Evolutionary conservation across 1,140 invertebrate genomes (phyloP), one percentile per base, ranked within the genome.

Genomic region (Aricia agestis): DNA sequence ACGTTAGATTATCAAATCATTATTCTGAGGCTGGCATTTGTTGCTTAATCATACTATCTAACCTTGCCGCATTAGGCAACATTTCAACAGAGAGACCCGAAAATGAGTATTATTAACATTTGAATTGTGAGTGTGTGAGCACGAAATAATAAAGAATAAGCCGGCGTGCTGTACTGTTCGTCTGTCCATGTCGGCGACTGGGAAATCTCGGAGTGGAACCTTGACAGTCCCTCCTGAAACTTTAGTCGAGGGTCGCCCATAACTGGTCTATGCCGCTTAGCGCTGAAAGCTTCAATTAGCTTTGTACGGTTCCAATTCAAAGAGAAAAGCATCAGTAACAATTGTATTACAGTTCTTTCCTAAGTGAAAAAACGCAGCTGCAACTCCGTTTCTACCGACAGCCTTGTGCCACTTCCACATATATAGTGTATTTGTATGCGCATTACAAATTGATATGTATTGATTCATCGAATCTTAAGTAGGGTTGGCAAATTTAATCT

Each of bases 351-450:
- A 79, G 82, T 81, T 81, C 82, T 83, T 87, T 81, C 79, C 78
- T 83, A 81, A 78, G 67, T 72, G 66, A 74, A 69, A 58, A 65
- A 66, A 66, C 71, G 72, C 68, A 68, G 67, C 67, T 71, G 67
- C 76, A 72, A 72, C 74, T 76, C 77, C 82, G 84, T 88, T 87
- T 87, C 83, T 87, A 83, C 82, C 69, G 69, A 80, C 80, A 88
- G 75, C 86, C 86, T 89, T 89, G 86, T 83, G 80, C 86, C 78
- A 86, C 81, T 83, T 88, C 79, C 77, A 82, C 80, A 75, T 78
- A 79, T 81, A 78, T 70, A 77, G 78, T 79, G 79, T 81, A 81
- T 82, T 81, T 76, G 75, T 83, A 79, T 82, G 81, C 75, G 77
- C 78, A 81, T 78, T 83, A 83, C 78, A 72, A 77, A 78, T 77